Base-by-base conservation (phyloP, 2,797 vertebrate species). In the Spea hammondii region DNA sequence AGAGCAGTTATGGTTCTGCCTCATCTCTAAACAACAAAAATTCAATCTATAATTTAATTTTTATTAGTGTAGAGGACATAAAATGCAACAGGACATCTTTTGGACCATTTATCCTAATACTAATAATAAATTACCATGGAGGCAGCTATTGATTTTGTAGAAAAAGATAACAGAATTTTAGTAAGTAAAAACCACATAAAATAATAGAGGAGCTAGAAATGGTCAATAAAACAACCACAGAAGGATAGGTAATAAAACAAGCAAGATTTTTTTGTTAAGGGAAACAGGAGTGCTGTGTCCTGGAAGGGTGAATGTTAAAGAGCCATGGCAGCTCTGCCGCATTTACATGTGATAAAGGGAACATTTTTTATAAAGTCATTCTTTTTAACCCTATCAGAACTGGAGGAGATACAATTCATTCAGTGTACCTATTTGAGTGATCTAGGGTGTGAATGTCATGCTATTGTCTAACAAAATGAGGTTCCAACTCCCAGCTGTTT, bases 91-190 rank as follows among this genome's bases (percentile, higher is more conserved):
- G 65, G 66, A 69, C 54, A 79, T 79, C 13, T 74, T 65, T 74
- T 69, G 78, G 71, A 59, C 48, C 71, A 74, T 79, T 74, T 79
- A 74, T 68, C 71, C 57, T 79, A 79, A 74, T 74, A 79, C 71
- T 66, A 69, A 69, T 55, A 69, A 79, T 79, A 79, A 79, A 70
- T 50, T 65, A 79, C 70, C 50, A 32, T 53, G 44, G 14, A 68
- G 72, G 55, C 78, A 74, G 71, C 45, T 79, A 79, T 79, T 79
- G 78, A 79, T 79, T 79, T 70, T 74, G 65, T 62, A 45, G 78
- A 69, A 73, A 49, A 69, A 79, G 77, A 79, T 68, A 79, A 79
- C 70, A 73, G 77, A 74, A 74, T 79, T 74, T 79, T 67, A 79
- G 70, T 74, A 67, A 69, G 78, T 51, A 74, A 79, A 57, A 79